Base-by-base conservation (phyloP, 2,888 invertebrate species). In the Clunio marinus region DNA sequence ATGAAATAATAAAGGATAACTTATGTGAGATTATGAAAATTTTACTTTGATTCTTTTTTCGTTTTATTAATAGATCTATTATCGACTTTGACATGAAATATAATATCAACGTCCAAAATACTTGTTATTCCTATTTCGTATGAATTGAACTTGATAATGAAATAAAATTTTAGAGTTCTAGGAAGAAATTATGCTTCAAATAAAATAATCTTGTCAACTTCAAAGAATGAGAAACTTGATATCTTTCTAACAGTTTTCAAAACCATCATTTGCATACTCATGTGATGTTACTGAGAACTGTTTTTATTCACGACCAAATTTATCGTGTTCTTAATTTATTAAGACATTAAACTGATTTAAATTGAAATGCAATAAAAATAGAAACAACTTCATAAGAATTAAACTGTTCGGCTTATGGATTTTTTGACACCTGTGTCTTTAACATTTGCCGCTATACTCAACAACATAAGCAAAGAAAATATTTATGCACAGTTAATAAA, bases 341-440 rank as follows among this genome's bases (percentile, higher is more conserved):
- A 24, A 58, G 58, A 58, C 58, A 20, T 58, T 58, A 58, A n/a
- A 24, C 58, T 58, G 58, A 58, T 22, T 58, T 58, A 27, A 28
- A 58, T 51, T 22, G 51, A 51, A 51, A 51, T 51, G 51, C 51
- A 51, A 5, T 51, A 51, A 51, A 51, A 22, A 41, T 41, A 41
- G n/a, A n/a, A 41, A 22, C 13, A 51, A 51, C 22, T 7, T 2
- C 10, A 20, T 22, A 13, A 13, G 51, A 22, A 51, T 51, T 17
- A 51, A 15, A 45, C 45, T n/a, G 8, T 45, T 45, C n/a, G 15
- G 45, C 15, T 45, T 7, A 45, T n/a, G n/a, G 45, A n/a, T 45
- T 15, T 45, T 45, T 15, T 51, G 51, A 51, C 51, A 51, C 51
- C 51, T 51, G 51, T 51, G 51, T 20, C 51, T 51, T 22, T 15